Conservation (phyloP, 2,888 invertebrate genomes). For the Lepidocyrtinus sp. region DNA sequence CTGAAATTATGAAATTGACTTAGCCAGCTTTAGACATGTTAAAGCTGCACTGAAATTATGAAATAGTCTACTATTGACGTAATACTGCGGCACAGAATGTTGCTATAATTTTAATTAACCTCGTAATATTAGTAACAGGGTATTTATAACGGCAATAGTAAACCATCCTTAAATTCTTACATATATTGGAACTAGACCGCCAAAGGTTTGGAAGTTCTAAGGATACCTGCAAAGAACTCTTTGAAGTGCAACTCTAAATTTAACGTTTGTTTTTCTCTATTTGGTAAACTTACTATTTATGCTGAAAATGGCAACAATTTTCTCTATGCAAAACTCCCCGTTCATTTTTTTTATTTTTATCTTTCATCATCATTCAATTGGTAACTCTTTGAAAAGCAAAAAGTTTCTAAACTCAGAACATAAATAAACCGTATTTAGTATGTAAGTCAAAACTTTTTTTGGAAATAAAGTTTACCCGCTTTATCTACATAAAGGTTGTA, state of each 20-base stretch:
- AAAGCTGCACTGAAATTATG: too few relatives aligned
- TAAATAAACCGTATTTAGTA: constrained; percentile 5
- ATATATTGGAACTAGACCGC: too few relatives aligned
- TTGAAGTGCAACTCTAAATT: too few relatives aligned
- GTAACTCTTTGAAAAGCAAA: not conserved
- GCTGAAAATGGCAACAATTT: not conserved
- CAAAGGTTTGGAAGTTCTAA: too few relatives aligned
- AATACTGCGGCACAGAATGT: too few relatives aligned
- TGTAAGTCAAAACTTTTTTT: constrained; percentile 30
- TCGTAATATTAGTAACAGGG: not conserved
- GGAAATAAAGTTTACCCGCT: not conserved
- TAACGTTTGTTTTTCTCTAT: not conserved
- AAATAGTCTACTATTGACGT: too few relatives aligned
- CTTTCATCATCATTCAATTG: constrained; percentile 8
- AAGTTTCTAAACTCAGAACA: constrained; percentile 4
- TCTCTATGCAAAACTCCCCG: not conserved
- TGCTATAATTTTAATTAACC: too few relatives aligned
- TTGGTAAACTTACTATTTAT: not conserved
- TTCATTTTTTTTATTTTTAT: not conserved
- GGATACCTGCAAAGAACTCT: too few relatives aligned
- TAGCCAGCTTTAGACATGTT: too few relatives aligned
- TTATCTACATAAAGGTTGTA: constrained; percentile 19
- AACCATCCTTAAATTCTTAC: not conserved
- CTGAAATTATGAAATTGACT: too few relatives aligned
- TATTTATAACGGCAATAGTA: not conserved